Base-by-base conservation (phyloP, 2,888 invertebrate genomes). In the Monochamus alternatus region DNA sequence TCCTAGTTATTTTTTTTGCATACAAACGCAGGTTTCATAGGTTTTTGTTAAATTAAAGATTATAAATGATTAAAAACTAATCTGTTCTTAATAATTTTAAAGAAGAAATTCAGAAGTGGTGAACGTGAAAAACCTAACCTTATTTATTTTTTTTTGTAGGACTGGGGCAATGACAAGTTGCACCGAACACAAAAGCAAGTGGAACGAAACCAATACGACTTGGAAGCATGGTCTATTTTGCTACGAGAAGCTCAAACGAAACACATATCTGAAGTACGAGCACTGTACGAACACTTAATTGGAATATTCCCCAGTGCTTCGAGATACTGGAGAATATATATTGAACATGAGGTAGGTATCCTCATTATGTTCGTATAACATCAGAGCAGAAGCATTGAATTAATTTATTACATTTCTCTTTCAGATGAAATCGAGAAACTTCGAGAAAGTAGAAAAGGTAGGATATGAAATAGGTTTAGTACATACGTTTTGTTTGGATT, bases 401-500 rank as follows among this genome's bases (percentile, higher is more conserved):
- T 22, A 43, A 63, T 44, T 8, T 14, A 1, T 22, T 22, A 63
- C 43, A 14, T 14, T 85, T 84, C 83, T 84, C 84, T 94, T 94
- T 79, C 93, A 98, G 97, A 97, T 99, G 94, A 98, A 98, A 89
- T 94, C 96, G 82, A 93, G 98, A 89, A 97, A 98, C 91, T 99
- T 96, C 91, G 99, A 99, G 90, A 95, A 95, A 88, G 99, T 99
- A 60, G 99, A 99, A 93, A 98, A 98, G 95, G 97, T 97, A 93
- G 84, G 86, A 81, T 73, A 76, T 74, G 14, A 43, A 71, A 73
- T 70, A 65, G 22, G 52, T 22, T 68, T 63, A 63, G 52, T n/a
- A 64, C 47, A 67, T 52, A 68, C 76, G 67, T 71, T 76, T 79
- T 72, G 64, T 74, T 51, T 68, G 86, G 88, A 38, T 38, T 38